These are phyloP conservation scores for Enteromius argenteus DNA, from an alignment of 2,797 vertebrate species.

Conservation along the genomic window DNA sequence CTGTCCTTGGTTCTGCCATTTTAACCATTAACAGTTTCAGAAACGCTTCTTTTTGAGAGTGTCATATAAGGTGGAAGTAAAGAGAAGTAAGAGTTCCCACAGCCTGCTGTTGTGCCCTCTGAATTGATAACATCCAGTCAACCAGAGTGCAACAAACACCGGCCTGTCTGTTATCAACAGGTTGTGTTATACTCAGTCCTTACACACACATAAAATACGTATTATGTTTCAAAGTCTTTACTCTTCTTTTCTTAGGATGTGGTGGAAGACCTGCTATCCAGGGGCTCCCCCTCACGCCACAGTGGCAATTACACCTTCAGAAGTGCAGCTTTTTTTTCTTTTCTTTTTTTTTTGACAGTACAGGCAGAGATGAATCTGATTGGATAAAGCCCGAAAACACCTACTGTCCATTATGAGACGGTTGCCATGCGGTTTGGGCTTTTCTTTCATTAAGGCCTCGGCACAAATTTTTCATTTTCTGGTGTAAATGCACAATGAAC, in stretches of 20 bases:
- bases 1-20: not conserved
- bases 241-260: conserved; percentile 16
- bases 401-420: conserved; percentile 49
- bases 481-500: not conserved
- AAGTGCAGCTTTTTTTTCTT: not conserved
- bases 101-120: not conserved
- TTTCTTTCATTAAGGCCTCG: conserved; percentile 37
- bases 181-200: conserved; percentile 24
- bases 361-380: conserved; percentile 51
- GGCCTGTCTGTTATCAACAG: conserved; percentile 42
- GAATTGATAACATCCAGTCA: conserved; percentile 5
- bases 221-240: conserved; percentile 14
- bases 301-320: conserved; percentile 51
- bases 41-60: not conserved
- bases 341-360: conserved; percentile 30
- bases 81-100: not conserved
- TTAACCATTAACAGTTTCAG: not conserved
- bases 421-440: conserved; percentile 57
- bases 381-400: conserved; percentile 46
- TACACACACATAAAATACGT: not conserved
- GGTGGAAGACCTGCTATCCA: conserved; percentile 39
- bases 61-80: conserved; percentile 29
- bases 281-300: conserved; percentile 43
- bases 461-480: not conserved
- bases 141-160: conserved; percentile 18